Percentiles rank a stretch among this genome's conserved stretches.
These are phyloP conservation scores for Cataglyphis albicans DNA, from an alignment of 2,888 invertebrate species.

Conservation along the genomic window DNA sequence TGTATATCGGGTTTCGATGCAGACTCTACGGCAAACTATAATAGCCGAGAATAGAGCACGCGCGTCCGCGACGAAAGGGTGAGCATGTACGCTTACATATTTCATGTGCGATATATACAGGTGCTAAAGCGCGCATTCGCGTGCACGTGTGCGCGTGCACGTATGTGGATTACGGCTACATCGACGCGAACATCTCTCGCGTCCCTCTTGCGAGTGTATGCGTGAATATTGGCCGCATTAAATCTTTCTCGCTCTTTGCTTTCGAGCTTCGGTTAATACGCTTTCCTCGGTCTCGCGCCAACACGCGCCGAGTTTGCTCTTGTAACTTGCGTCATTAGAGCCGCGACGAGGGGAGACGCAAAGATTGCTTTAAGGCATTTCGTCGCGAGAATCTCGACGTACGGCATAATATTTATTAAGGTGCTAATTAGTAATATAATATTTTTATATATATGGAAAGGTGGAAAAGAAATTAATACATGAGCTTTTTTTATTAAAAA, in stretches of 20 bases:
- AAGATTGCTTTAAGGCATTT: not conserved
- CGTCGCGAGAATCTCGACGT: not conserved
- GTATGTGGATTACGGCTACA: slow-evolving; percentile 52
- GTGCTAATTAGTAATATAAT: not conserved
- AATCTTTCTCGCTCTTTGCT: slow-evolving; percentile 42
- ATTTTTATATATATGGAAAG: not conserved
- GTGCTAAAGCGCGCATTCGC: slow-evolving; percentile 65
- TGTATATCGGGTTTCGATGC: slow-evolving; percentile 42
- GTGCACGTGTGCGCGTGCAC: slow-evolving; percentile 17
- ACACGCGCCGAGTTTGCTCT: slow-evolving; percentile 29
- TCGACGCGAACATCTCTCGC: slow-evolving; percentile 6
- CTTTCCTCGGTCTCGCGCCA: slow-evolving; percentile 36
- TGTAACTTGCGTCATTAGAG: slow-evolving; percentile 52
- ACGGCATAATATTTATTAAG: not conserved
- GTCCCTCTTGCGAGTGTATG: not conserved
- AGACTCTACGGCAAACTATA: slow-evolving; percentile 58
- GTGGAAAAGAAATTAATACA: not conserved
- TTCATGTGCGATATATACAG: slow-evolving; percentile 79
- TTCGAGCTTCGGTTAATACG: slow-evolving; percentile 50
- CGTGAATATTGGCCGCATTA: slow-evolving; percentile 52
- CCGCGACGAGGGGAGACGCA: not conserved
- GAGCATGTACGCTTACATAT: slow-evolving; percentile 77
- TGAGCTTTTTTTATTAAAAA: not conserved
- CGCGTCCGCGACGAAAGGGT: slow-evolving; percentile 70
- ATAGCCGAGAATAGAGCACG: slow-evolving; percentile 69